These are phyloP conservation scores for Lissonota sp. DNA, from an alignment of 2,888 invertebrate species.

Conservation along the genomic window DNA sequence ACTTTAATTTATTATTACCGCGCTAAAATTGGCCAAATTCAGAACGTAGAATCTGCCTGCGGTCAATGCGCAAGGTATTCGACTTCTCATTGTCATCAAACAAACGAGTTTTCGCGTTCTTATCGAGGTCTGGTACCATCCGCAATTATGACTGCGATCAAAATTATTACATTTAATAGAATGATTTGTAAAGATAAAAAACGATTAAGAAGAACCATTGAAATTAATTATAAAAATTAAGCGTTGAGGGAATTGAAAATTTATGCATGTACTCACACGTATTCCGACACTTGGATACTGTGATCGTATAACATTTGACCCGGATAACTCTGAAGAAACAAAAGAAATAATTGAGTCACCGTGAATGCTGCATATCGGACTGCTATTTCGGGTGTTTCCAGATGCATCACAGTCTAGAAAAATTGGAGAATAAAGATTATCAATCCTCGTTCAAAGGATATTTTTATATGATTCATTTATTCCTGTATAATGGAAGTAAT, in stretches of 20 bases:
- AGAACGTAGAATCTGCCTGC: slow-evolving; percentile 52
- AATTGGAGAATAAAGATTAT: neutral
- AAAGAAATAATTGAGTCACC: slow-evolving; percentile 40
- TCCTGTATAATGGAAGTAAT: neutral
- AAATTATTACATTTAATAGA: too few species aligned
- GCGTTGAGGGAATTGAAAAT: neutral
- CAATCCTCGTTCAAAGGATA: neutral
- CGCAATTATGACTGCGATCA: neutral
- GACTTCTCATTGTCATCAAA: slow-evolving; percentile 40
- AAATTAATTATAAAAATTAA: too few species aligned
- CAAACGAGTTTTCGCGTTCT: slow-evolving; percentile 32
- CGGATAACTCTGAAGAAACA: slow-evolving; percentile 63
- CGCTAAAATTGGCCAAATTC: slow-evolving; percentile 42
- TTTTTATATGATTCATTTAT: neutral
- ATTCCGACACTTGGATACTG: slow-evolving; percentile 54
- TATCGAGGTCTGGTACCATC: slow-evolving; percentile 43
- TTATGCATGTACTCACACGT: slow-evolving; percentile 52
- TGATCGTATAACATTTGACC: slow-evolving; percentile 62
- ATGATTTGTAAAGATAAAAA: too few species aligned
- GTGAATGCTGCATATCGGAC: slow-evolving; percentile 61
- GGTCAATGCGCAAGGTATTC: slow-evolving; percentile 39
- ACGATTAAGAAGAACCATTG: too few species aligned
- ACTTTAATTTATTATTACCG: slow-evolving; percentile 28
- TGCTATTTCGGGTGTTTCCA: slow-evolving; percentile 55
- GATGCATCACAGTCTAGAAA: slow-evolving; percentile 59